phyloP scores from a whole-genome alignment of 2,888 invertebrate species.

The Agrochola macilenta region DNA sequence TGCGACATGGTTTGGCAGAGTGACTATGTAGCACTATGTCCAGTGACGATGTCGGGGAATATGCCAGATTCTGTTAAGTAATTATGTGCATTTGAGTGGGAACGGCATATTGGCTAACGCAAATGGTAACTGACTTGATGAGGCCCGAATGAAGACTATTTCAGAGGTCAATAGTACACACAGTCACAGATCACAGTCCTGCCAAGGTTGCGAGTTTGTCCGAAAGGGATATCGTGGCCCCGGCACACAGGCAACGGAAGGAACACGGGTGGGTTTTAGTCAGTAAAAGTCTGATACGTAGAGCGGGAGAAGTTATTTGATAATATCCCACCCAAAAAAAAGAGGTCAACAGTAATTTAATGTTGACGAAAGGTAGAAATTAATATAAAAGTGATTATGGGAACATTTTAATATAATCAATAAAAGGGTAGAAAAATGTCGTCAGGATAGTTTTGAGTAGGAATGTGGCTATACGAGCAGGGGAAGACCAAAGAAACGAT shows the following conservation, averaged over 20 bases:
- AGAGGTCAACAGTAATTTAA: background rate
- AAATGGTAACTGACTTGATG: background rate
- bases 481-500: no score
- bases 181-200: no score
- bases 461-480: background rate
- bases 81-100: background rate
- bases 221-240: no score
- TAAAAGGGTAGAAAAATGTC: background rate
- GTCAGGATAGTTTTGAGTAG: background rate
- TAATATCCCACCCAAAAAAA: no score
- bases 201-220: no score
- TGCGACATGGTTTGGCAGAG: background rate
- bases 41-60: background rate
- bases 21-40: background rate
- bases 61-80: conserved; percentile 2
- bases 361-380: background rate
- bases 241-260: no score
- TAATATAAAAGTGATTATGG: background rate
- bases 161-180: background rate
- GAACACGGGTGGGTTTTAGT: no score
- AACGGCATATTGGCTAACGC: background rate
- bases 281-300: no score
- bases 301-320: no score
- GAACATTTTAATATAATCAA: background rate
- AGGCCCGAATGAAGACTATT: background rate